Percentiles rank a stretch among this genome's conserved stretches.
phyloP scores from a whole-genome alignment of 2,113 vertebrate genomes.

The Eurypyga helias region DNA sequence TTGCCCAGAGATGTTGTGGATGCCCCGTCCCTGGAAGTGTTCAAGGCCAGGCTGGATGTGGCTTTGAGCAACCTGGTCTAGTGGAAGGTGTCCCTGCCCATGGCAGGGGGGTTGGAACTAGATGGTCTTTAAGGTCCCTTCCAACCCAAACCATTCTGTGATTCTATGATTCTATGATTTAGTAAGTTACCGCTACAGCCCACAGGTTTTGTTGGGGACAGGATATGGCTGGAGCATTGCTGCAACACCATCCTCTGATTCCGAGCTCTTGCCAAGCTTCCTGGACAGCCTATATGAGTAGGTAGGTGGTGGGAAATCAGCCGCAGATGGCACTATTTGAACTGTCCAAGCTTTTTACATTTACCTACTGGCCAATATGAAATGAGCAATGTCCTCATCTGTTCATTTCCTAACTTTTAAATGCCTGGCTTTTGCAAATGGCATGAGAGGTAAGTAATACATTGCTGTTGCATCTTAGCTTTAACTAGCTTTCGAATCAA shows the following conservation, averaged over 20 bases:
- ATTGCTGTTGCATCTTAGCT: background rate
- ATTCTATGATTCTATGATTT: no score
- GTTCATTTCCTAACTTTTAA: background rate
- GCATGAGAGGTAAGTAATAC: background rate
- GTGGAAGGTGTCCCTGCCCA: no score
- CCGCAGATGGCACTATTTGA: background rate
- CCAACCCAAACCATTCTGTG: no score
- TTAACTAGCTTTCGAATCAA: background rate
- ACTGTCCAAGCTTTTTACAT: background rate
- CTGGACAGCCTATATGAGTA: background rate
- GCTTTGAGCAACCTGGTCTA: no score
- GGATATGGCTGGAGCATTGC: background rate
- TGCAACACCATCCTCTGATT: background rate
- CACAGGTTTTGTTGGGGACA: rapidly evolving
- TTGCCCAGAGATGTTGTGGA: no score
- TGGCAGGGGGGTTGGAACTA: no score
- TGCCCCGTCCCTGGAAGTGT: no score
- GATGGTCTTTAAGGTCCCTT: no score
- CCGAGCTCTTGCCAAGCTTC: background rate
- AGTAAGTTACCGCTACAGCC: background rate
- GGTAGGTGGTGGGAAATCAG: background rate
- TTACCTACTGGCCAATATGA: background rate
- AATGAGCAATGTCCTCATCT: background rate
- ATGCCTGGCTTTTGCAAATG: background rate
- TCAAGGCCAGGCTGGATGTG: no score